Conservation (phyloP, 2,888 invertebrate species). For the Coremacera marginata region DNA sequence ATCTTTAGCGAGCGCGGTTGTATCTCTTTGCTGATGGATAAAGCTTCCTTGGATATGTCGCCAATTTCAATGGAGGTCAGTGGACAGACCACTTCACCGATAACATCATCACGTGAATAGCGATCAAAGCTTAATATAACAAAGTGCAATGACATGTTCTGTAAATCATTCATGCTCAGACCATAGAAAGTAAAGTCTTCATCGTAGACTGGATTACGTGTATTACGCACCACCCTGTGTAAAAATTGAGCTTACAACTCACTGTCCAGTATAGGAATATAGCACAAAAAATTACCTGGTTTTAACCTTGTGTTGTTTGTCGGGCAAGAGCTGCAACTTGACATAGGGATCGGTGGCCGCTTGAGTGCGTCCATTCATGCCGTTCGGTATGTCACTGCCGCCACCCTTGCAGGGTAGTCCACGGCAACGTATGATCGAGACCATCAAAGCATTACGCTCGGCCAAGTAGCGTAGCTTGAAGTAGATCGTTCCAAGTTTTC, state of each 20-base stretch:
- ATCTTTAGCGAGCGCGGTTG: conserved; percentile 95
- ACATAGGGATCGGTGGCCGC: conserved; percentile 89
- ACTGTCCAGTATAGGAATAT: not conserved
- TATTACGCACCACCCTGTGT: conserved; percentile 89
- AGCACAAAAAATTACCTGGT: conserved; percentile 72
- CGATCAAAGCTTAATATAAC: conserved; percentile 95
- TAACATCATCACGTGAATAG: conserved; percentile 97
- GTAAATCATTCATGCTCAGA: conserved; percentile 85
- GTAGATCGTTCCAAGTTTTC: conserved; percentile 86
- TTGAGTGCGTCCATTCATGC: conserved; percentile 69
- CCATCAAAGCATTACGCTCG: conserved; percentile 90
- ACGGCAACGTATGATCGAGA: conserved; percentile 91
- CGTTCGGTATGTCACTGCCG: conserved; percentile 73
- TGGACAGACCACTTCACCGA: conserved; percentile 96
- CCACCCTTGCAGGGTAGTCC: conserved; percentile 80
- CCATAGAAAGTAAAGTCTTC: conserved; percentile 99
- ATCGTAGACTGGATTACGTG: conserved; percentile 96
- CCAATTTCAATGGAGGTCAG: conserved; percentile 76
- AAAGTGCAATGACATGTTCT: conserved; percentile 92
- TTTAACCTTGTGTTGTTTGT: conserved; percentile 97
- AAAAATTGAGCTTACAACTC: not conserved
- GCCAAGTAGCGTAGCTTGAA: conserved; percentile 91
- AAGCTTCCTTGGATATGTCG: conserved; percentile 81
- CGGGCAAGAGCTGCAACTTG: conserved; percentile 95
- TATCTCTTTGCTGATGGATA: conserved; percentile 88